Conservation (phyloP, 53 echinoderm and acorn worm genomes). For the Echinometra lucunter region DNA sequence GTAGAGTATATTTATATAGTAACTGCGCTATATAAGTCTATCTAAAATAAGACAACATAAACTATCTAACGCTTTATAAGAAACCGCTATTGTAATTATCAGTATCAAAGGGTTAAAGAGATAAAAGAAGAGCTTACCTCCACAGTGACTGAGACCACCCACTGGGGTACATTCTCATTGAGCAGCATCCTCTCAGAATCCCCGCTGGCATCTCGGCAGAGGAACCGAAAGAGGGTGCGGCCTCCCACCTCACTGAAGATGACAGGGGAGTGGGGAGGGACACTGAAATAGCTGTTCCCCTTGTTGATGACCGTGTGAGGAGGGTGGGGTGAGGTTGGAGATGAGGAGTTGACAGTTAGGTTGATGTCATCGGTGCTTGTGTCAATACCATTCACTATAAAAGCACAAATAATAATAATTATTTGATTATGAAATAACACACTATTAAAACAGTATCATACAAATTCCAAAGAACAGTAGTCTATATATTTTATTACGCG, state of each 20-base stretch:
- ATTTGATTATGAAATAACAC: too few species aligned
- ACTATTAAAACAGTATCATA: too few species aligned
- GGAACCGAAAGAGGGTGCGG: constrained; percentile 94
- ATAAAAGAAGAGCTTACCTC: constrained; percentile 74
- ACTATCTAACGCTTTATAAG: too few species aligned
- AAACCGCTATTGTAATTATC: too few species aligned
- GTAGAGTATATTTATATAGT: too few species aligned
- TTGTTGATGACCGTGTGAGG: constrained; percentile 77
- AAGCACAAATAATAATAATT: background rate
- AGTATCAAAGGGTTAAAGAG: too few species aligned
- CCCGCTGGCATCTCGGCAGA: constrained; percentile 94
- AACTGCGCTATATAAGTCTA: too few species aligned
- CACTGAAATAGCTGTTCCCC: constrained; percentile 97
- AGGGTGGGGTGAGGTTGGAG: constrained; percentile 69
- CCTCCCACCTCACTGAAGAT: constrained; percentile 98
- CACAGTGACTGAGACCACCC: constrained; percentile 95
- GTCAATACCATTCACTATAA: constrained; percentile 88
- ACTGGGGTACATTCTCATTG: constrained; percentile 92
- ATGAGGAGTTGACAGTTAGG: constrained; percentile 72
- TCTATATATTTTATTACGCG: too few species aligned
- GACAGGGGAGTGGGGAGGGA: constrained; percentile 93
- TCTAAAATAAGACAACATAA: too few species aligned
- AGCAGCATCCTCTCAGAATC: constrained; percentile 94
- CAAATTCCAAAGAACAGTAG: too few species aligned
- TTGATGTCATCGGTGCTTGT: constrained; percentile 89